A percentile compares a stretch with the other conserved stretches of the same genome.
phyloP scores from a whole-genome alignment of 2,797 vertebrate genomes.

The Pangasius krempfi region DNA sequence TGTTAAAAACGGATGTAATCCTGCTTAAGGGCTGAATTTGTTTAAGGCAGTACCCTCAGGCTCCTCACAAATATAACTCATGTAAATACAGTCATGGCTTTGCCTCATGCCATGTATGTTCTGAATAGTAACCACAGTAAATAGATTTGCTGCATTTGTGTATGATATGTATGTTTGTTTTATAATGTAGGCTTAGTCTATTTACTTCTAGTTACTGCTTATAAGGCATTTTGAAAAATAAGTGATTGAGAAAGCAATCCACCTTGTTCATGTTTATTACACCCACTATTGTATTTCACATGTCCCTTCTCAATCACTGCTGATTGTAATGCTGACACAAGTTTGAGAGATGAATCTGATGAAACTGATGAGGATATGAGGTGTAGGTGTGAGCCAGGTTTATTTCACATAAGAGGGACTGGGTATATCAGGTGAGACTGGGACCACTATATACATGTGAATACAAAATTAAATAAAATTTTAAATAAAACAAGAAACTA shows the following conservation, averaged over 20 bases:
- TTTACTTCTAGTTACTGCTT: neutral
- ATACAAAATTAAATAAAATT: too few relatives aligned
- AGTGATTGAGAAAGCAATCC: neutral
- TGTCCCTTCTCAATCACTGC: too few relatives aligned
- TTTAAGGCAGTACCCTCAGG: conserved; percentile 6
- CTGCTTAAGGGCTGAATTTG: conserved; percentile 1
- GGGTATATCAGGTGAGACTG: too few relatives aligned
- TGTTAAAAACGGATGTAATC: neutral
- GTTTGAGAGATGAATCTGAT: too few relatives aligned
- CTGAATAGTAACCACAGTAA: neutral
- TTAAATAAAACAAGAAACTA: too few relatives aligned
- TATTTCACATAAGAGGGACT: too few relatives aligned
- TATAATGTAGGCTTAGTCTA: neutral
- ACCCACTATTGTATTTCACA: too few relatives aligned
- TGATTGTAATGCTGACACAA: too few relatives aligned
- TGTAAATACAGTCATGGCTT: conserved; percentile 21
- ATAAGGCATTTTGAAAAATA: too few relatives aligned
- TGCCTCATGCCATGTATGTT: neutral
- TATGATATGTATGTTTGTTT: neutral
- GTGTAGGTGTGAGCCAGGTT: too few relatives aligned
- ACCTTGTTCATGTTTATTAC: neutral
- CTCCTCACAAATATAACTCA: conserved; percentile 20
- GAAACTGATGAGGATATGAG: too few relatives aligned
- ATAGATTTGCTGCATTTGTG: neutral
- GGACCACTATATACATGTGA: too few relatives aligned